Percentiles rank a stretch among this genome's conserved stretches.
Evolutionary conservation across 2,888 invertebrate genomes (phyloP).

Genomic region (Ophraella communa): DNA sequence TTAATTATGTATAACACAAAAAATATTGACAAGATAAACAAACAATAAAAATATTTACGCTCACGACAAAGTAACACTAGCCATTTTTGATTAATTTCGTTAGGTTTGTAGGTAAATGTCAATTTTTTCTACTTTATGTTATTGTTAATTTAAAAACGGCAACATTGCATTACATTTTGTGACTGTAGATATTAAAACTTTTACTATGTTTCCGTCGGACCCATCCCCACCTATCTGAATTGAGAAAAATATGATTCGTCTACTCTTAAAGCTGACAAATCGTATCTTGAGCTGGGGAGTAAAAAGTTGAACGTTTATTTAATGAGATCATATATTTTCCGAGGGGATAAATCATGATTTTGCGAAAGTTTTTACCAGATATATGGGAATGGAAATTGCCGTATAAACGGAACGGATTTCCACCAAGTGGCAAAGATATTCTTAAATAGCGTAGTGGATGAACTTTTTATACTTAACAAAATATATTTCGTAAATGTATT

Average conservation of each 20-base stretch:
- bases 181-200: slow-evolving; percentile 6
- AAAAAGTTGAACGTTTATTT: slow-evolving; percentile 44
- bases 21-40: no score
- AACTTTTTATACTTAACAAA: neutral
- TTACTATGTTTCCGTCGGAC: slow-evolving; percentile 6
- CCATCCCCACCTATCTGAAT: slow-evolving; percentile 37
- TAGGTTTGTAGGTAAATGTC: no score
- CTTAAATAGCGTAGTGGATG: neutral
- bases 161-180: neutral
- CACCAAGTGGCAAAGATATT: slow-evolving; percentile 17
- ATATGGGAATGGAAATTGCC: slow-evolving; percentile 26
- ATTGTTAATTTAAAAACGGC: neutral
- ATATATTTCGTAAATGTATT: no score
- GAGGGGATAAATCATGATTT: slow-evolving; percentile 36
- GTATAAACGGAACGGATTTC: slow-evolving; percentile 23
- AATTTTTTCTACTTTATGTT: no score
- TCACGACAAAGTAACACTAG: no score
- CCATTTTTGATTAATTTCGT: no score
- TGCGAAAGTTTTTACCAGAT: slow-evolving; percentile 24
- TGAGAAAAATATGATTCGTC: slow-evolving; percentile 48
- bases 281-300: slow-evolving; percentile 41
- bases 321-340: slow-evolving; percentile 39
- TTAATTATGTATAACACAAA: no score
- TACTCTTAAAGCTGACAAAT: slow-evolving; percentile 42
- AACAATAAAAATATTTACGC: no score